Percentiles rank a stretch among this genome's conserved stretches.
Evolutionary conservation across 2,797 vertebrate genomes (phyloP).

Genomic region (Capromys pilorides): DNA sequence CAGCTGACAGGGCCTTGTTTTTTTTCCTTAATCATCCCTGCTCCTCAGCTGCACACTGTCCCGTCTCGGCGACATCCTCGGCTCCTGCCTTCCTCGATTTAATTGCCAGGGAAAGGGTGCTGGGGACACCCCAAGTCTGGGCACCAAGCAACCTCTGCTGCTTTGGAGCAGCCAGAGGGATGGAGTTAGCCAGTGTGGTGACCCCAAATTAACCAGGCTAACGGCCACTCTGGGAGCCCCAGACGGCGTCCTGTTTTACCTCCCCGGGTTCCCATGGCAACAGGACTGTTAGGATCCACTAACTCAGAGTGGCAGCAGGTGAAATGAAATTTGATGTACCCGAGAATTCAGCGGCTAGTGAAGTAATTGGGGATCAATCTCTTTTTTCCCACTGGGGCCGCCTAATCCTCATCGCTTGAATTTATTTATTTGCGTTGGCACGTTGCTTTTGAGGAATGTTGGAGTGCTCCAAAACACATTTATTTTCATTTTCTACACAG

Average conservation of each 20-base stretch:
- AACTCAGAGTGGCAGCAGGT: constrained; percentile 49
- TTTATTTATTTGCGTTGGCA: background rate
- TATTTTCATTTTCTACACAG: background rate
- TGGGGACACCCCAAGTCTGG: background rate
- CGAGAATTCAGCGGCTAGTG: background rate
- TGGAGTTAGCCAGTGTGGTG: background rate
- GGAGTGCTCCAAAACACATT: background rate
- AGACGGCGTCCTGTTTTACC: background rate
- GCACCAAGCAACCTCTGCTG: background rate
- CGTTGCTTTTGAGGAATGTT: background rate
- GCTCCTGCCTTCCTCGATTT: background rate
- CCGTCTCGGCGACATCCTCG: fast-evolving
- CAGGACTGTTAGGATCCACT: background rate
- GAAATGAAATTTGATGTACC: constrained; percentile 47
- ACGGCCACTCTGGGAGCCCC: background rate
- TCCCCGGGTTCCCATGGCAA: constrained; percentile 58
- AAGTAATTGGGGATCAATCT: background rate
- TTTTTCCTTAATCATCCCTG: background rate
- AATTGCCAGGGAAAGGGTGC: constrained; percentile 43
- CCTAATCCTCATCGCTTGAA: background rate
- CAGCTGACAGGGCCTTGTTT: background rate
- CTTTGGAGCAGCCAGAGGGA: background rate
- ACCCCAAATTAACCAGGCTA: constrained; percentile 15
- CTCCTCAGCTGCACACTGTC: background rate
- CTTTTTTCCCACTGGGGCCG: background rate